These are phyloP conservation scores for Heliocidaris tuberculata DNA, from an alignment of 35 echinoderm and acorn worm species.

Conservation along the genomic window DNA sequence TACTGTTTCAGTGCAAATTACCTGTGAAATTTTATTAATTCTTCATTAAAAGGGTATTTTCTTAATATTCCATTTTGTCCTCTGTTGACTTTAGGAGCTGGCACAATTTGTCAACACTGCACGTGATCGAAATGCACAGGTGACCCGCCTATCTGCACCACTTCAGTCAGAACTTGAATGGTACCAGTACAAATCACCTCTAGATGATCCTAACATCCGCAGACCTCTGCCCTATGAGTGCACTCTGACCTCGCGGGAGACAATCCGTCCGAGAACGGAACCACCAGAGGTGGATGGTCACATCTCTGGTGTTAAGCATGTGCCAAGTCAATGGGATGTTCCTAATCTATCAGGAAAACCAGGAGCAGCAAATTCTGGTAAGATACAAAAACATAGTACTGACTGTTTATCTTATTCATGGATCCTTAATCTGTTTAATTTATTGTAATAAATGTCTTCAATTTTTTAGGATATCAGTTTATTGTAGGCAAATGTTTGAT, in stretches of 20 bases:
- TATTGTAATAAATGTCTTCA: no score
- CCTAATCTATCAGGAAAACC: slow-evolving; percentile 89
- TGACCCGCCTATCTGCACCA: slow-evolving; percentile 78
- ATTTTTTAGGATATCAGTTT: no score
- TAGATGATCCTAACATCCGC: slow-evolving; percentile 84
- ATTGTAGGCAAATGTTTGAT: no score
- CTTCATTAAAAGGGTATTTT: neutral
- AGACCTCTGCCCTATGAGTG: slow-evolving; percentile 84
- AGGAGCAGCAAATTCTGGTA: slow-evolving; percentile 89
- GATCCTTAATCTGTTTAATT: no score
- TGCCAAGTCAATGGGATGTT: slow-evolving; percentile 82
- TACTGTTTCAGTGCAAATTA: neutral
- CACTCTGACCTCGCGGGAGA: slow-evolving; percentile 71
- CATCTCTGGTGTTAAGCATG: slow-evolving; percentile 67
- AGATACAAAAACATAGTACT: neutral
- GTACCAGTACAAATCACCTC: slow-evolving; percentile 67
- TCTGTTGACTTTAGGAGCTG: slow-evolving; percentile 49
- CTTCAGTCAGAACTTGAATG: slow-evolving; percentile 65
- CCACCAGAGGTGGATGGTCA: slow-evolving; percentile 82
- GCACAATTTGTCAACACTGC: slow-evolving; percentile 77
- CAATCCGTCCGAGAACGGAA: slow-evolving; percentile 79
- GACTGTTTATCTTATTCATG: no score
- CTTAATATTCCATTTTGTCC: neutral
- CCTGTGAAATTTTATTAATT: neutral
- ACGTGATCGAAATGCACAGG: slow-evolving; percentile 55